These are phyloP conservation scores for Xanthia icteritia DNA, from an alignment of 2,888 invertebrate genomes.

Conservation along the genomic window DNA sequence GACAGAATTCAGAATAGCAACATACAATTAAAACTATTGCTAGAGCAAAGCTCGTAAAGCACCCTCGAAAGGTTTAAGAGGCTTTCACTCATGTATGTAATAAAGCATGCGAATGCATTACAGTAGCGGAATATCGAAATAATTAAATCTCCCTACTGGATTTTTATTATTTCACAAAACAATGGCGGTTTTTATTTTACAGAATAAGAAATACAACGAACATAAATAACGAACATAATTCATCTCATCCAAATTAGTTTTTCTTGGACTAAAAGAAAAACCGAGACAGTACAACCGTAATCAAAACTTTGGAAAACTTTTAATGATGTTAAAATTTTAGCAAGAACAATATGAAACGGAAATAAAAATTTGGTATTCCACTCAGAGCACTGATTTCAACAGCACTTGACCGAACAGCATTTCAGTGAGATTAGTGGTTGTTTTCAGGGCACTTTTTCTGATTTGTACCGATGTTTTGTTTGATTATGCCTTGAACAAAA, in stretches of 20 bases:
- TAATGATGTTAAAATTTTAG: conserved; percentile 55
- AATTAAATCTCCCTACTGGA: conserved; percentile 3
- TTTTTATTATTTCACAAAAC: conserved; percentile 5
- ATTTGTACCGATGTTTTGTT: neutral
- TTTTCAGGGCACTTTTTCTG: neutral
- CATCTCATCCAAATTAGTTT: conserved; percentile 23
- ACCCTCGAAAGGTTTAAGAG: conserved; percentile 15
- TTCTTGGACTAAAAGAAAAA: conserved; percentile 22
- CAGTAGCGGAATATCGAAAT: conserved; percentile 27
- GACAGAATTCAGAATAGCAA: neutral
- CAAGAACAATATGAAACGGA: conserved; percentile 51
- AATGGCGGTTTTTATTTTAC: neutral
- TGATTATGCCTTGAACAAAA: neutral
- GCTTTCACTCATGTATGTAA: conserved; percentile 15
- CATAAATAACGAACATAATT: conserved; percentile 32
- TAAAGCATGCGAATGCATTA: conserved; percentile 7
- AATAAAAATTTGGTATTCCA: conserved; percentile 38
- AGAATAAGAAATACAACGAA: neutral
- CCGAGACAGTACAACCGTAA: conserved; percentile 33
- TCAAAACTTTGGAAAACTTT: conserved; percentile 49
- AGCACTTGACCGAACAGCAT: too few species aligned
- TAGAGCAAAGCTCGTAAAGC: conserved; percentile 6
- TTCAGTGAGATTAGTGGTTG: too few species aligned
- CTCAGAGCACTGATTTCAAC: too few species aligned
- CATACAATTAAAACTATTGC: conserved; percentile 31